phyloP scores from a whole-genome alignment of 2,888 invertebrate genomes.

The Cabera pusaria region DNA sequence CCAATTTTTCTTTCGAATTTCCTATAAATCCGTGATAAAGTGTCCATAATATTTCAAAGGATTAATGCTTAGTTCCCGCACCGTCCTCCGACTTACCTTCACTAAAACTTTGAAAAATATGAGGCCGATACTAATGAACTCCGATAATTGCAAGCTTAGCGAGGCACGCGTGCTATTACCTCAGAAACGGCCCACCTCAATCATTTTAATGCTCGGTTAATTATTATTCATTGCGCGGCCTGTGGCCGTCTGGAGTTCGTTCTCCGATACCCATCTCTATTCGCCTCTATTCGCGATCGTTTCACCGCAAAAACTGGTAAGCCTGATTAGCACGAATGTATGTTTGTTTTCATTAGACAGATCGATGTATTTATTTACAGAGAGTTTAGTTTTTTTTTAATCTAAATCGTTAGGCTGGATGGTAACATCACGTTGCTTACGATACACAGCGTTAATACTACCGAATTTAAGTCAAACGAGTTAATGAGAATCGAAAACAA shows the following conservation, averaged over 20 bases:
- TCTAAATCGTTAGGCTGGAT: constrained; percentile 65
- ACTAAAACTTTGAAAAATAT: constrained; percentile 56
- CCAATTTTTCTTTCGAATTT: background rate
- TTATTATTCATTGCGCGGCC: constrained; percentile 60
- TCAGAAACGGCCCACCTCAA: constrained; percentile 56
- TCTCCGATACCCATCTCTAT: constrained; percentile 46
- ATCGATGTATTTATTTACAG: constrained; percentile 66
- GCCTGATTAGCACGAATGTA: constrained; percentile 49
- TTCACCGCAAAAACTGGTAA: constrained; percentile 45
- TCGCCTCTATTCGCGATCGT: constrained; percentile 46
- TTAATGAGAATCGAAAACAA: constrained; percentile 79
- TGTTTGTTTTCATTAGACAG: constrained; percentile 43
- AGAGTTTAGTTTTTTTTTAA: constrained; percentile 79
- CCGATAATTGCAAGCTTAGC: constrained; percentile 65
- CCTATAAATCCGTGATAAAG: constrained; percentile 1
- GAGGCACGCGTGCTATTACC: constrained; percentile 58
- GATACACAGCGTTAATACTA: constrained; percentile 61
- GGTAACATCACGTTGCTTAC: constrained; percentile 61
- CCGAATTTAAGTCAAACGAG: constrained; percentile 63
- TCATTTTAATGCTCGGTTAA: constrained; percentile 65
- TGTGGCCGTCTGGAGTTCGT: constrained; percentile 41
- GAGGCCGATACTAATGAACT: constrained; percentile 59
- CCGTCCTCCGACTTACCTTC: constrained; percentile 16
- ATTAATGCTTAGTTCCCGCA: constrained; percentile 12
- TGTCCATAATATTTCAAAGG: constrained; percentile 14